phyloP scores from a whole-genome alignment of 2,888 invertebrate species.

The Cosmopolites sordidus region DNA sequence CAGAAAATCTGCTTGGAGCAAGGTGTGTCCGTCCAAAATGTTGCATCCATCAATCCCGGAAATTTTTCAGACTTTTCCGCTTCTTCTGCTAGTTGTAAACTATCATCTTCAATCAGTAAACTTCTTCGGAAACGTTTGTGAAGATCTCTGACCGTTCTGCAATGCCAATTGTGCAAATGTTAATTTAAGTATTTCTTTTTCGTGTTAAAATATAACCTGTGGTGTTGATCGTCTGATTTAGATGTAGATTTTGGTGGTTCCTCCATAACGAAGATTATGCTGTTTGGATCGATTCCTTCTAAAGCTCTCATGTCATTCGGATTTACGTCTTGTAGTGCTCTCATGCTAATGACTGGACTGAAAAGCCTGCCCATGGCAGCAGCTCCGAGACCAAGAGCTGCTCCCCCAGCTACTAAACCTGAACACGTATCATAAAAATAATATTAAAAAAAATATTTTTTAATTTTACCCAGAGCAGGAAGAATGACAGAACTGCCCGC shows the following conservation, averaged over 20 bases:
- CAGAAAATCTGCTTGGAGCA: conserved; percentile 77
- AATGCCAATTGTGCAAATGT: background rate
- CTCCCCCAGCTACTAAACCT: conserved; percentile 74
- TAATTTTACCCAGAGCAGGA: conserved; percentile 60
- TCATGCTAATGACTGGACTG: conserved; percentile 42
- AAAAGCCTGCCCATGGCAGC: conserved; percentile 72
- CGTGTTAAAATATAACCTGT: conserved; percentile 18
- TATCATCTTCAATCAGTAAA: conserved; percentile 44
- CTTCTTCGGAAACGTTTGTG: conserved; percentile 38
- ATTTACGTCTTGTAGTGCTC: conserved; percentile 34
- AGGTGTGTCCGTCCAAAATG: conserved; percentile 68
- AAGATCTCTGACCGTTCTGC: conserved; percentile 6
- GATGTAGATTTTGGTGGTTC: conserved; percentile 28
- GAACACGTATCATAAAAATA: background rate
- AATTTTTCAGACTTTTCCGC: conserved; percentile 40
- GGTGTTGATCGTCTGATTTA: conserved; percentile 26
- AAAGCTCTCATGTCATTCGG: conserved; percentile 40
- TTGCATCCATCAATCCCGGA: conserved; percentile 38
- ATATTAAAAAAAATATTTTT: conserved; percentile 3
- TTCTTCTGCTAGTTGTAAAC: conserved; percentile 42
- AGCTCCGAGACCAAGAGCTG: conserved; percentile 72
- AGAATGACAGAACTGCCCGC: conserved; percentile 60
- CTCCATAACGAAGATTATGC: conserved; percentile 41
- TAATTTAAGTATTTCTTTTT: background rate
- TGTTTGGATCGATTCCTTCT: conserved; percentile 34